Evolutionary conservation across 1,140 invertebrate genomes (phyloP), one percentile per base, ranked within the genome.

Genomic region (Formica exsecta): DNA sequence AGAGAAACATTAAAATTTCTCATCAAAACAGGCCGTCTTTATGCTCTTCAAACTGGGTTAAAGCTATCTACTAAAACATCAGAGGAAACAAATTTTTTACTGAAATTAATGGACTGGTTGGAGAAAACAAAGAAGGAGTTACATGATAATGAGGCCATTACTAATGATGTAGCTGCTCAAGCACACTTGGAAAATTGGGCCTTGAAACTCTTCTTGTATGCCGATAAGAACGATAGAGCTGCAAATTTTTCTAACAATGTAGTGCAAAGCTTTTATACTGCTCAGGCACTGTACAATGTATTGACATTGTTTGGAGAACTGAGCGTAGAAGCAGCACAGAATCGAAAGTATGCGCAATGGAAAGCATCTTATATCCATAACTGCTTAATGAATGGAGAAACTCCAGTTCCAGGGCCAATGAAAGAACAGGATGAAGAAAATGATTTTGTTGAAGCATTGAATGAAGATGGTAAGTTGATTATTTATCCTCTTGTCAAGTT

Each of bases 361-460:
- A 99, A 99, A 94, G 98, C 99, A 25, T 98, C 99, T 2, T 99
- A 99, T 92, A 99, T 99, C 91, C 98, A 99, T 93, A 99, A 98
- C 93, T 99, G 99, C 94, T 95, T 99, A 38, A 99, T 99, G 94
- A 98, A 98, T 95, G 99, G 99, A 0, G 97, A 99, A 95, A 97
- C 96, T 36, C 99, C 99, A 29, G 95, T 98, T 38, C 97, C 98
- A 86, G 98, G 98, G 86, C 98, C 98, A 19, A 92, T 97, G 65
- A 94, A 95, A 68, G 96, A 96, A 7, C 85, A 93, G 41, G 91
- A 90, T 4, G 92, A 93, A 9, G 77, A 89, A 9, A 44, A 75
- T 38, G 32, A 81, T 71, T 32, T 16, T 0, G 9, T 38, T 48
- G 85, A 91, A 29, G 25, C 25, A 32, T 36, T 8, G 6, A 83